Base-by-base conservation (phyloP, 1,140 invertebrate species). In the Pseudomyrmex pallidus region DNA sequence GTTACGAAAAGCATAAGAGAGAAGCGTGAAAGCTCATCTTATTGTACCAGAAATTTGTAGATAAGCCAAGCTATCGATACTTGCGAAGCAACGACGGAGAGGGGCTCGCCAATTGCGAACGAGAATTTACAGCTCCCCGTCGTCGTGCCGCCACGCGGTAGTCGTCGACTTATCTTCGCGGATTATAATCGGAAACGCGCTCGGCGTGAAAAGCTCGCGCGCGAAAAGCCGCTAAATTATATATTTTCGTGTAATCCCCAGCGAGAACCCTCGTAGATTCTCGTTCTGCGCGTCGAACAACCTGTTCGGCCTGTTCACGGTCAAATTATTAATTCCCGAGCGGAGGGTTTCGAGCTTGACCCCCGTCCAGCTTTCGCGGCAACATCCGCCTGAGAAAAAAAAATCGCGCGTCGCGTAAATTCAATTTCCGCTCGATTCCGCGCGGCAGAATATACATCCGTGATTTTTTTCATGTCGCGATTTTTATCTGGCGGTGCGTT, bases 301-400 rank as follows among this genome's bases (percentile, higher is more conserved):
- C 61, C 68, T 64, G 52, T 35, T 48, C 50, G 44, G 70, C 61
- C 48, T 73, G 78, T 83, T 57, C 48, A 48, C 63, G 35, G 13
- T 78, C 73, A 54, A 77, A 84, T 78, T 84, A 84, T 77, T 77
- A 73, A 86, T 84, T 59, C 73, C 64, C 52, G 73, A 62, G 25
- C 70, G 44, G 13, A 35, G 35, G 20, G 20, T 35, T 12, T 77
- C 22, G 12, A 7, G 82, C 67, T 57, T 84, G 85, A 86, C 74
- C 85, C 35, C 61, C 9, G 25, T 35, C 12, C 59, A 82, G 72
- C 67, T 63, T 83, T 85, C 74, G 57, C 44, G 20, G 56, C 54
- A 72, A 52, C 50, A 35, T 70, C 44, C 44, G 20, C 52, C 48
- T 63, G 48, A 76, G 35, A 7, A 35, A 35, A 35, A 35, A 35